phyloP scores from a whole-genome alignment of 2,113 vertebrate species.

The Upupa epops region DNA sequence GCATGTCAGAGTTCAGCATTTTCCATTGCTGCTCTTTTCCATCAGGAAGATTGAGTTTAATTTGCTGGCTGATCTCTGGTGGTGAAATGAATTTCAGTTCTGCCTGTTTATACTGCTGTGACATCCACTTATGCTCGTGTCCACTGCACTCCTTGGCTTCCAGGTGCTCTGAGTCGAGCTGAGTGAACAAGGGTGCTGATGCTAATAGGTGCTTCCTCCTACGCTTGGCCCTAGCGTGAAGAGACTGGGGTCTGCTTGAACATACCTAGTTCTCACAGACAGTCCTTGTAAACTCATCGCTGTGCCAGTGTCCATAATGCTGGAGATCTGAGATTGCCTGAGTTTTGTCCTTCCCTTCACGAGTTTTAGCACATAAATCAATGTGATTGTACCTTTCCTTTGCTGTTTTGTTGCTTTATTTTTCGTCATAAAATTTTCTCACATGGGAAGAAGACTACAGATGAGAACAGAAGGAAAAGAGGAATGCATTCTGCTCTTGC shows the following conservation, averaged over 20 bases:
- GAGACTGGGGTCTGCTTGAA: background rate
- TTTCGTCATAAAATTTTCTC: background rate
- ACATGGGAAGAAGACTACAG: background rate
- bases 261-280: rapidly evolving
- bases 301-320: background rate
- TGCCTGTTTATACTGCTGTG: slow-evolving; percentile 26
- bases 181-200: background rate
- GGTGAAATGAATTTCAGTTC: slow-evolving; percentile 39
- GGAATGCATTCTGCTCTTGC: background rate
- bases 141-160: background rate
- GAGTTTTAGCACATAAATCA: background rate
- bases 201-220: background rate
- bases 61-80: slow-evolving; percentile 37
- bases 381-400: background rate
- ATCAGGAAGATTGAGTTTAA: background rate
- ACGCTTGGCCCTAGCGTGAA: rapidly evolving
- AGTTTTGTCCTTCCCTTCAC: background rate
- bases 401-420: background rate
- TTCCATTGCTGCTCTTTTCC: background rate
- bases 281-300: background rate
- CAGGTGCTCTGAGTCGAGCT: background rate
- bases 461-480: background rate
- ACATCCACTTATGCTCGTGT: background rate
- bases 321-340: background rate
- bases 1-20: rapidly evolving